Percentiles rank a stretch among this genome's conserved stretches.
These are phyloP conservation scores for Poicephalus meyeri DNA, from an alignment of 2,113 vertebrate genomes.

Conservation along the genomic window DNA sequence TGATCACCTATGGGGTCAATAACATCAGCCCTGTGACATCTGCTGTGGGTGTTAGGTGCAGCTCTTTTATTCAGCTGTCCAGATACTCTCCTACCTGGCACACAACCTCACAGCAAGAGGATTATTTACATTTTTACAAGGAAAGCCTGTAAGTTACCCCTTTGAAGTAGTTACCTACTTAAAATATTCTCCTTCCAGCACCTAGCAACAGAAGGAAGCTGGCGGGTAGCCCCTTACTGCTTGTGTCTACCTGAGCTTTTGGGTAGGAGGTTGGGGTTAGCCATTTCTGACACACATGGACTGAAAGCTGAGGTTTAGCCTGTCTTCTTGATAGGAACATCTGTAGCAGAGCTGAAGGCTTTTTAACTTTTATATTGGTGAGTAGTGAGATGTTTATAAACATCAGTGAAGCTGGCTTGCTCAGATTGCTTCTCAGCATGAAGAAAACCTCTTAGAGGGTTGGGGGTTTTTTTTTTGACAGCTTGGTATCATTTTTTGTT, in stretches of 20 bases:
- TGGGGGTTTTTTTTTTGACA: background rate
- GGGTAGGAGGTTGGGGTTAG: background rate
- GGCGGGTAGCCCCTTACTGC: background rate
- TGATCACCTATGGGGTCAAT: background rate
- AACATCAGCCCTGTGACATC: background rate
- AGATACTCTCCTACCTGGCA: background rate
- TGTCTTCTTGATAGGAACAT: background rate
- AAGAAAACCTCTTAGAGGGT: background rate
- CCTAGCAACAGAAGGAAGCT: background rate
- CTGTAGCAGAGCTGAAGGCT: background rate
- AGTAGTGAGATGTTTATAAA: background rate
- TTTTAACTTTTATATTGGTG: background rate
- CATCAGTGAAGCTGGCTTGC: background rate
- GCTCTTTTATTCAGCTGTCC: background rate
- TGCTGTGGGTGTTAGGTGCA: background rate
- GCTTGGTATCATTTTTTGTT: background rate
- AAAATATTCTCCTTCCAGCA: background rate
- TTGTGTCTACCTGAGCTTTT: background rate
- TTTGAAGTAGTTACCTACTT: too few species aligned
- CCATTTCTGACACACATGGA: background rate
- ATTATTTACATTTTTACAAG: background rate
- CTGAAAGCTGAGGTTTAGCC: background rate
- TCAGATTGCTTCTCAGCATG: background rate
- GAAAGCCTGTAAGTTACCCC: background rate
- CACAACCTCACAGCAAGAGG: background rate